Evolutionary conservation across 1,140 invertebrate species (phyloP).

Genomic region (Berghia stephanieae): DNA sequence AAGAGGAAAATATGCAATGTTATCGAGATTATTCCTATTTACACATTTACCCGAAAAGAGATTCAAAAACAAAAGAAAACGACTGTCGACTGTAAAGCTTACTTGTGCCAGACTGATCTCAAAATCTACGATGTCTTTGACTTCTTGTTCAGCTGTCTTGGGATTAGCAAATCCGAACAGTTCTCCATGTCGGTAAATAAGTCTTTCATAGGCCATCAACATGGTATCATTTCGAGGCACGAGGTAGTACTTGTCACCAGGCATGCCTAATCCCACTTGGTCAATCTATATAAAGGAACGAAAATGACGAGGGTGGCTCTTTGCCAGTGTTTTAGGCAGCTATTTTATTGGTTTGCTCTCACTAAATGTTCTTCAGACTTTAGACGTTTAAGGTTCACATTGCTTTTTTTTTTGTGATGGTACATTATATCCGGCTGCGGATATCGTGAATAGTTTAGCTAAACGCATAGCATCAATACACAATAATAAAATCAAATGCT

Average conservation of each 20-base stretch:
- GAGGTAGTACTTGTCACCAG: constrained; percentile 81
- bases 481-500: too few relatives aligned
- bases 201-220: constrained; percentile 78
- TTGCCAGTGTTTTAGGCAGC: neutral
- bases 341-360: neutral
- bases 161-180: constrained; percentile 75
- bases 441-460: too few relatives aligned
- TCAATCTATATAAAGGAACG: constrained; percentile 73
- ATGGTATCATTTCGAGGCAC: constrained; percentile 71
- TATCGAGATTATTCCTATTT: neutral
- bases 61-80: neutral
- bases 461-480: too few relatives aligned
- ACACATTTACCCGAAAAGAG: too few relatives aligned
- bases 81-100: constrained; percentile 37
- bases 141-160: constrained; percentile 73
- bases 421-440: too few relatives aligned
- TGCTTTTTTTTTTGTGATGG: too few relatives aligned
- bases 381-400: too few relatives aligned
- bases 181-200: constrained; percentile 81
- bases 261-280: constrained; percentile 81
- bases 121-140: constrained; percentile 77
- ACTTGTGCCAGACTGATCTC: constrained; percentile 83
- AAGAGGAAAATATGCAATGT: too few relatives aligned
- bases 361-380: too few relatives aligned
- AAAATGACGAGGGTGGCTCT: neutral